Conservation (phyloP, 2,113 vertebrate genomes). For the Emydura subglobosa region DNA sequence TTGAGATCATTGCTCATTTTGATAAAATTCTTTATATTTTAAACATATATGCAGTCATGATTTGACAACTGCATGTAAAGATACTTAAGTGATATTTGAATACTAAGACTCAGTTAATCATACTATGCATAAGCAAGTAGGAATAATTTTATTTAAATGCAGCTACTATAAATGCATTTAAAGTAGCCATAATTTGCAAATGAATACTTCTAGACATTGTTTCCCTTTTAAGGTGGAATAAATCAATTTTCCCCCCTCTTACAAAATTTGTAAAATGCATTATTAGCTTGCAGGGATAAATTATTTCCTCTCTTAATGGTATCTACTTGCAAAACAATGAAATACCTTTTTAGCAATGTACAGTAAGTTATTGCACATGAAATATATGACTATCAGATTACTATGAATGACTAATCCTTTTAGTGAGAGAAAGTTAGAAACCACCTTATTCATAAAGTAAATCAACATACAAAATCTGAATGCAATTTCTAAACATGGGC, state of each 20-base stretch:
- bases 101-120: constrained; percentile 47
- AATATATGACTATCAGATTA: not conserved
- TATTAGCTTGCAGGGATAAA: not conserved
- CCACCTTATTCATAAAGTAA: not conserved
- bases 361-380: not conserved
- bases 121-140: constrained; percentile 63
- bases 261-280: constrained; percentile 7
- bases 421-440: not conserved
- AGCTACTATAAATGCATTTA: constrained; percentile 32
- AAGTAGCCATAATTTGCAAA: constrained; percentile 64
- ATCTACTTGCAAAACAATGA: not conserved
- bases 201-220: constrained; percentile 48
- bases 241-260: not conserved
- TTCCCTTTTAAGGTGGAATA: constrained; percentile 18
- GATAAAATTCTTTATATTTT: constrained; percentile 29
- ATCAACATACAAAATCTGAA: not conserved
- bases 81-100: constrained; percentile 57
- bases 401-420: not conserved
- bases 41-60: constrained; percentile 2
- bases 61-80: constrained; percentile 46
- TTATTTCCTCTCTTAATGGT: not conserved
- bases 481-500: not conserved
- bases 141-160: constrained; percentile 43
- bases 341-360: not conserved
- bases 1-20: not conserved